These are phyloP conservation scores for Lycodopsis pacificus DNA, from an alignment of 2,797 vertebrate species.

Conservation along the genomic window DNA sequence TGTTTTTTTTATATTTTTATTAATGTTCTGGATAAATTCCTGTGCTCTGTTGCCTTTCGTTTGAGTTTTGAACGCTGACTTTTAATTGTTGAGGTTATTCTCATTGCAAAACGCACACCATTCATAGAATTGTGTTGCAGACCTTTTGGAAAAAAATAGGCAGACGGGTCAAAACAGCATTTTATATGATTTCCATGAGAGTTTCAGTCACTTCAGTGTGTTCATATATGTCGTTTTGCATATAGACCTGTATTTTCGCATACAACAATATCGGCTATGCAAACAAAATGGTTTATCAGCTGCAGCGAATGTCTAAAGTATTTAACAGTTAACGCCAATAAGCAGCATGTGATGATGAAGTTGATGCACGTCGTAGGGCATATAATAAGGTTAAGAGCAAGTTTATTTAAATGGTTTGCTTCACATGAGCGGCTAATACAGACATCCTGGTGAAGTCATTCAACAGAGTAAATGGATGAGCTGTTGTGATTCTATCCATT, in stretches of 20 bases:
- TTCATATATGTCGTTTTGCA: neutral
- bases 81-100: neutral
- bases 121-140: neutral
- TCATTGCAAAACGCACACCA: neutral
- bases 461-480: neutral
- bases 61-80: slow-evolving; percentile 13
- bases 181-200: slow-evolving; percentile 4
- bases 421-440: neutral
- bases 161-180: neutral
- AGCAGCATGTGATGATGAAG: slow-evolving; percentile 4
- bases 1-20: slow-evolving; percentile 4
- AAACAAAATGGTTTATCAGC: neutral
- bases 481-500: neutral
- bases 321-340: neutral
- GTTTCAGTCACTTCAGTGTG: slow-evolving; percentile 45
- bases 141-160: neutral
- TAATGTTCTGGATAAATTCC: neutral
- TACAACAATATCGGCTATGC: neutral
- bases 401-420: neutral
- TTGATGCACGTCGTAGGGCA: neutral
- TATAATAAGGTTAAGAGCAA: neutral
- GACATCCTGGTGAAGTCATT: neutral
- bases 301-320: slow-evolving; percentile 1
- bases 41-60: slow-evolving; percentile 12
- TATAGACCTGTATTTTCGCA: neutral